Evolutionary conservation across 1,140 invertebrate species (phyloP).

Genomic region (Tetramorium parvispinum): DNA sequence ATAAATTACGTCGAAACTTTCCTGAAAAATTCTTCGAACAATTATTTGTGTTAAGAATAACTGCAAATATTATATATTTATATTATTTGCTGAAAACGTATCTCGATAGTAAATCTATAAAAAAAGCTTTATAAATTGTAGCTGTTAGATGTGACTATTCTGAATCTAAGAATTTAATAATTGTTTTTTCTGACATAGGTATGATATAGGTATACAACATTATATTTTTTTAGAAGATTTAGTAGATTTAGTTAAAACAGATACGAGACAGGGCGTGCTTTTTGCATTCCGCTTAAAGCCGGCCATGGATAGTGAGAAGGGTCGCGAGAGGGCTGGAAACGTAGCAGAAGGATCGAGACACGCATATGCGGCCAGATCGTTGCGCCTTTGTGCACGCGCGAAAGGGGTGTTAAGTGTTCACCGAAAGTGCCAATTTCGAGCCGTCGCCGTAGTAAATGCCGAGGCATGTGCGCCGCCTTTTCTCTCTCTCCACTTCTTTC

Average conservation of each 20-base stretch:
- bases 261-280: neutral
- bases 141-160: no score
- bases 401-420: slow-evolving; percentile 59
- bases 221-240: neutral
- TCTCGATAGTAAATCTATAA: neutral
- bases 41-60: neutral
- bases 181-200: no score
- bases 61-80: neutral
- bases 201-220: no score
- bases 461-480: slow-evolving; percentile 30
- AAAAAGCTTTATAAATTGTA: neutral
- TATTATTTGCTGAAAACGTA: neutral
- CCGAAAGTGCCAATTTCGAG: slow-evolving; percentile 54
- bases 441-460: slow-evolving; percentile 34
- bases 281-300: slow-evolving; percentile 6
- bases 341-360: slow-evolving; percentile 11
- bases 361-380: slow-evolving; percentile 43
- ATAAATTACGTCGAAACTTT: neutral
- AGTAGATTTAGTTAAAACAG: neutral
- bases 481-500: slow-evolving; percentile 11
- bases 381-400: slow-evolving; percentile 52
- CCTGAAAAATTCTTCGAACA: neutral
- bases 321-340: slow-evolving; percentile 25
- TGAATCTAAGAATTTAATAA: neutral
- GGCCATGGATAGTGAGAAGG: neutral